Evolutionary conservation across 2,888 invertebrate species (phyloP).

Genomic region (Orthosia gracilis): DNA sequence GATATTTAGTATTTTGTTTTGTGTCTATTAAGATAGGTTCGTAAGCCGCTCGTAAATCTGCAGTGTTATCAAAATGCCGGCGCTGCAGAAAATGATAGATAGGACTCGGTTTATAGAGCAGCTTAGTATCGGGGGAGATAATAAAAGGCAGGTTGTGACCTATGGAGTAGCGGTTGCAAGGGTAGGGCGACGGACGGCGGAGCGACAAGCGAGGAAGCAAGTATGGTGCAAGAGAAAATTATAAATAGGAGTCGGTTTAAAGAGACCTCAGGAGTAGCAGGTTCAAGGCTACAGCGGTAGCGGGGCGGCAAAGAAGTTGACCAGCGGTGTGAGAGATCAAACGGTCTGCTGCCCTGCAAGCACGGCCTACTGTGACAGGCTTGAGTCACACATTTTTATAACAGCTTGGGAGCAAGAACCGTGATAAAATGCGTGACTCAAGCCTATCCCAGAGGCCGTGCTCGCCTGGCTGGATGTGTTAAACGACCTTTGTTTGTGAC

Average conservation of each 20-base stretch:
- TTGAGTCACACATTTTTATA: too few relatives aligned
- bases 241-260: slow-evolving; percentile 68
- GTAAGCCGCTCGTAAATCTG: slow-evolving; percentile 72
- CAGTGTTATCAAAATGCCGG: slow-evolving; percentile 71
- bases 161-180: slow-evolving; percentile 10
- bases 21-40: slow-evolving; percentile 65
- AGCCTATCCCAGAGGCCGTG: too few relatives aligned
- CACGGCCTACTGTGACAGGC: too few relatives aligned
- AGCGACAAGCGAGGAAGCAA: too few relatives aligned
- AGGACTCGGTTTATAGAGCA: slow-evolving; percentile 59
- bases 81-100: slow-evolving; percentile 70
- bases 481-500: too few relatives aligned
- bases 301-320: too few relatives aligned
- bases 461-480: too few relatives aligned
- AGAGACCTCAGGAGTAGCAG: slow-evolving; percentile 14
- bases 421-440: too few relatives aligned
- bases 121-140: slow-evolving; percentile 47
- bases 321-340: too few relatives aligned
- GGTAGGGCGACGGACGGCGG: background rate
- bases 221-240: slow-evolving; percentile 59
- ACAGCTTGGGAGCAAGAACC: too few relatives aligned
- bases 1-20: slow-evolving; percentile 52
- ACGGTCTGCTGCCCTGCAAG: too few relatives aligned
- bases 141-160: slow-evolving; percentile 48
- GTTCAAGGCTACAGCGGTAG: too few relatives aligned